Conservation (phyloP, 2,888 invertebrate species). For the Drosophila pseudotakahashii region DNA sequence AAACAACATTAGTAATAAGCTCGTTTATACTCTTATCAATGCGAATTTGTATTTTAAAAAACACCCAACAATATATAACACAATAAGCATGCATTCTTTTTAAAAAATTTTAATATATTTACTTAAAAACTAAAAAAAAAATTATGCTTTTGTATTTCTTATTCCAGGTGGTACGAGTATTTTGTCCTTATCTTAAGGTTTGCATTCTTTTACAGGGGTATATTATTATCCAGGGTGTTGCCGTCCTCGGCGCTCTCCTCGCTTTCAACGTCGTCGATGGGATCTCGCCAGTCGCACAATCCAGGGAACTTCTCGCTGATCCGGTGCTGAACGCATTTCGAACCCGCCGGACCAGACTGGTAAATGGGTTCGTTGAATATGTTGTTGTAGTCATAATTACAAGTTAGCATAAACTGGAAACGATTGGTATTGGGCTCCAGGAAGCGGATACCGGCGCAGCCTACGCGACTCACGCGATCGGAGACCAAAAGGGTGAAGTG, state of each 20-base stretch:
- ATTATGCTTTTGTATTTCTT: neutral
- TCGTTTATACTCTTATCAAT: neutral
- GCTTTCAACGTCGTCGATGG: slow-evolving; percentile 64
- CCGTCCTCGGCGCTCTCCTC: slow-evolving; percentile 69
- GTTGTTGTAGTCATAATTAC: slow-evolving; percentile 83
- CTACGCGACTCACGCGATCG: slow-evolving; percentile 81
- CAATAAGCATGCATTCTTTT: neutral
- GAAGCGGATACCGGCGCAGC: slow-evolving; percentile 81
- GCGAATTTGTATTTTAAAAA: slow-evolving; percentile 1
- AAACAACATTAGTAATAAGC: neutral
- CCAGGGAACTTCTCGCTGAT: slow-evolving; percentile 75
- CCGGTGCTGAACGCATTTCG: slow-evolving; percentile 70
- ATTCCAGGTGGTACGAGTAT: neutral
- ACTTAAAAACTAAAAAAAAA: slow-evolving; percentile 5
- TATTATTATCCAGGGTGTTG: slow-evolving; percentile 66
- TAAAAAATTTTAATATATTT: neutral
- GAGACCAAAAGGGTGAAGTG: slow-evolving; percentile 82
- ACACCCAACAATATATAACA: neutral
- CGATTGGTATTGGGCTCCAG: slow-evolving; percentile 50
- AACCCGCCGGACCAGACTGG: slow-evolving; percentile 72
- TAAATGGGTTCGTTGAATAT: slow-evolving; percentile 80
- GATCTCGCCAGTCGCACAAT: slow-evolving; percentile 80
- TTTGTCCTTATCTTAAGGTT: neutral
- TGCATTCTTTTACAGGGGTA: slow-evolving; percentile 5
- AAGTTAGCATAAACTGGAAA: slow-evolving; percentile 79